Evolutionary conservation across 2,113 vertebrate species (phyloP).

Genomic region (Machaerirhynchus nigripectus): DNA sequence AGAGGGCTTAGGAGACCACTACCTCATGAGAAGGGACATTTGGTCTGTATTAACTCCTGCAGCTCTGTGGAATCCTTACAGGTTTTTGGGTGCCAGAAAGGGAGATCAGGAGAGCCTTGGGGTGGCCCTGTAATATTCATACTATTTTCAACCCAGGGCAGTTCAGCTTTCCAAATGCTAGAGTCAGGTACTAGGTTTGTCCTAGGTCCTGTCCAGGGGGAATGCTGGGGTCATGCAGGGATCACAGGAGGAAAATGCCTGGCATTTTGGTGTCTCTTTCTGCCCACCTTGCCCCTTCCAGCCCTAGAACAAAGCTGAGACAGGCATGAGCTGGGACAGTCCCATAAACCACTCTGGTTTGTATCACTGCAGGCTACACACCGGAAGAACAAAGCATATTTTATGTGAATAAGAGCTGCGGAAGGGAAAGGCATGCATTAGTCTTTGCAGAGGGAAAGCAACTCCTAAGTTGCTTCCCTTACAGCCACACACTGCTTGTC

Average conservation of each 20-base stretch:
- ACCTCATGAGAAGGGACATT: background rate
- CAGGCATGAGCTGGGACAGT: background rate
- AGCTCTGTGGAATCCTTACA: background rate
- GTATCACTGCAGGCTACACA: accelerated
- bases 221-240: background rate
- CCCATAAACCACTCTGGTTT: background rate
- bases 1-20: background rate
- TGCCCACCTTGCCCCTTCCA: background rate
- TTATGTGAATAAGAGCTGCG: background rate
- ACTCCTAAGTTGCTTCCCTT: background rate
- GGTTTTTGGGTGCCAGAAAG: background rate
- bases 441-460: background rate
- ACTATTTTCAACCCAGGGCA: background rate
- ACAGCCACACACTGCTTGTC: background rate
- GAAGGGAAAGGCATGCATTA: background rate
- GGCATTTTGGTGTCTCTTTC: background rate
- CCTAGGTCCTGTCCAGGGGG: too few relatives aligned
- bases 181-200: background rate
- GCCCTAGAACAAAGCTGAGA: background rate
- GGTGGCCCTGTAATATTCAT: background rate
- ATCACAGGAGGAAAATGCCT: background rate
- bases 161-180: accelerated
- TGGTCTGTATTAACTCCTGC: background rate
- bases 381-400: background rate
- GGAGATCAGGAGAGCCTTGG: background rate